Percentiles rank a stretch among this genome's conserved stretches.
phyloP scores from a whole-genome alignment of 2,113 vertebrate species.

The Gallinago paraguaiae region DNA sequence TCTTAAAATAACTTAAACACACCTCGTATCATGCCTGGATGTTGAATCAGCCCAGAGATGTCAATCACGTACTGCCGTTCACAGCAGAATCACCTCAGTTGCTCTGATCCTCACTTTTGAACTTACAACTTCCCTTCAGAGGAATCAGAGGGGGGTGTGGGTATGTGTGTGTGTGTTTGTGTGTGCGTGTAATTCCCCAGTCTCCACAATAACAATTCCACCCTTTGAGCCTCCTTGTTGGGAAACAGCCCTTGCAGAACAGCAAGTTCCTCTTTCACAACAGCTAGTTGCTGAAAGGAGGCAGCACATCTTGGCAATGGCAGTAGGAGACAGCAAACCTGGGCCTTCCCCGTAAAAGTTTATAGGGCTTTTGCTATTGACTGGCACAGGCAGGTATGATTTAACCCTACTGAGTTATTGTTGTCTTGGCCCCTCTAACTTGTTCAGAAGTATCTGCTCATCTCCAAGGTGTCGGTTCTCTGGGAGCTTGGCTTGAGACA shows the following conservation, averaged over 20 bases:
- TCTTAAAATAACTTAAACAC: slow-evolving; percentile 61
- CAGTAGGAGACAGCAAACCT: slow-evolving; percentile 8
- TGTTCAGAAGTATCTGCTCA: not conserved
- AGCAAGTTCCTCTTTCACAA: slow-evolving; percentile 54
- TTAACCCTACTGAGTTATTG: not conserved
- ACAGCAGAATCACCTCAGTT: not conserved
- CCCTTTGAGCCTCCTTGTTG: slow-evolving; percentile 35
- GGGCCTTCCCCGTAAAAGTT: not conserved
- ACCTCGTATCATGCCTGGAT: slow-evolving; percentile 43
- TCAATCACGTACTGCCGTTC: slow-evolving; percentile 21
- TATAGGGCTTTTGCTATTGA: not conserved
- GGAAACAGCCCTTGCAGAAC: slow-evolving; percentile 30
- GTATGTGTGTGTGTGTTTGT: not conserved
- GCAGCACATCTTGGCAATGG: not conserved
- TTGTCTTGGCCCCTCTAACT: not conserved
- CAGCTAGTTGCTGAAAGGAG: slow-evolving; percentile 33
- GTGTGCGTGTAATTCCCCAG: not conserved
- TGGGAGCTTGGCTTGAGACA: not conserved
- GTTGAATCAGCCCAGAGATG: slow-evolving; percentile 63
- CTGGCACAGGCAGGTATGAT: not conserved
- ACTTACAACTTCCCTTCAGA: slow-evolving; percentile 31
- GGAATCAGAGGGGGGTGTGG: not conserved
- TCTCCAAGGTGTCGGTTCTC: not conserved
- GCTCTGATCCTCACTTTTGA: slow-evolving; percentile 28
- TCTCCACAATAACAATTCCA: slow-evolving; percentile 39